Conservation (phyloP, 1,140 invertebrate genomes). For the Drosophila sturtevanti region DNA sequence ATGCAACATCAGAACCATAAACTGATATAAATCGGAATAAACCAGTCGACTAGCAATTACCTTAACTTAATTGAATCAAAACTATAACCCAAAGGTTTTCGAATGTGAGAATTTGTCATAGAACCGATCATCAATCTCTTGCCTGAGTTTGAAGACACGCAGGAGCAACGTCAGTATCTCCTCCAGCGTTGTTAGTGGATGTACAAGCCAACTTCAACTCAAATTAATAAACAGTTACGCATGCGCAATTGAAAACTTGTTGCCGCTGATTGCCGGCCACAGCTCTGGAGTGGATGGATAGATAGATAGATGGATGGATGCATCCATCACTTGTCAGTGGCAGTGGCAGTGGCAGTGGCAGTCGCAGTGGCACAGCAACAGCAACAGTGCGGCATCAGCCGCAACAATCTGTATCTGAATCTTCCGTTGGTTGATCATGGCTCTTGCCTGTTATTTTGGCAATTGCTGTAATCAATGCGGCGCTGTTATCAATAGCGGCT, state of each 20-base stretch:
- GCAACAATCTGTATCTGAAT: constrained; percentile 43
- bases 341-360: background rate
- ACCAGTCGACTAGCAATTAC: constrained; percentile 61
- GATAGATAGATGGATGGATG: constrained; percentile 10
- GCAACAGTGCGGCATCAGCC: background rate
- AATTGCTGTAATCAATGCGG: constrained; percentile 62
- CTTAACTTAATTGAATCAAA: constrained; percentile 2
- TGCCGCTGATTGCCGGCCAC: constrained; percentile 47
- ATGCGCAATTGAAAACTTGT: constrained; percentile 61
- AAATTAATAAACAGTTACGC: constrained; percentile 80
- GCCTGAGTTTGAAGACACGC: constrained; percentile 2
- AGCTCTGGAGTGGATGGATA: background rate
- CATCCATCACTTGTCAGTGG: constrained; percentile 56
- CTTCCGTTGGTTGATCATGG: constrained; percentile 40
- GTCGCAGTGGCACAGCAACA: background rate
- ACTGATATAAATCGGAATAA: constrained; percentile 37
- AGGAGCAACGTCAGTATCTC: constrained; percentile 47
- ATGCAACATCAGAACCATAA: constrained; percentile 50
- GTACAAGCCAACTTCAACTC: constrained; percentile 20
- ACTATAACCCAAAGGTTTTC: background rate
- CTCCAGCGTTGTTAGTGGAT: no score
- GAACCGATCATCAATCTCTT: background rate
- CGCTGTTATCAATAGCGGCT: constrained; percentile 62
- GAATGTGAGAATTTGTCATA: constrained; percentile 6
- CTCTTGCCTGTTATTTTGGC: constrained; percentile 51